Conservation (phyloP, 1,140 invertebrate species). For the Drosophila paulistorum region DNA sequence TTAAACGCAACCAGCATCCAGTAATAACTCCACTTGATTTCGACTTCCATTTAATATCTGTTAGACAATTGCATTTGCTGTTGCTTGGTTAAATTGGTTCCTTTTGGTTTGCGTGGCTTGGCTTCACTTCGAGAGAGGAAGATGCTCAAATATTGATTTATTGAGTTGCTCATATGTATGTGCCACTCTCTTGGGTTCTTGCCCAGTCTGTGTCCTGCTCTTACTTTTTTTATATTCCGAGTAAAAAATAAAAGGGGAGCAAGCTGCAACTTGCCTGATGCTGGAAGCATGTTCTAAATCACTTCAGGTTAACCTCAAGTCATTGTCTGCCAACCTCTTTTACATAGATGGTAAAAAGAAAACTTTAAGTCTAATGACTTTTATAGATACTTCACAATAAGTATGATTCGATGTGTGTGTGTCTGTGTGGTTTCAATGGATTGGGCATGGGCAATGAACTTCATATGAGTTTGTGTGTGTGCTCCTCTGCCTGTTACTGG, state of each 20-base stretch:
- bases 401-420: constrained; percentile 5
- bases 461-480: constrained; percentile 19
- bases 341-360: constrained; percentile 28
- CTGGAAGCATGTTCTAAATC: constrained; percentile 40
- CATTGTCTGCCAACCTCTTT: constrained; percentile 33
- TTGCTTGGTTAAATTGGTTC: constrained; percentile 8
- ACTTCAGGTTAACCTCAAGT: constrained; percentile 64
- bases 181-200: constrained; percentile 31
- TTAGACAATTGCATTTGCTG: constrained; percentile 66
- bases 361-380: constrained; percentile 74
- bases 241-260: neutral
- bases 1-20: constrained; percentile 44
- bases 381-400: constrained; percentile 58
- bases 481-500: neutral
- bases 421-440: constrained; percentile 8
- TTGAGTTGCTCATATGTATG: constrained; percentile 72
- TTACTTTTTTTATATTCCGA: neutral
- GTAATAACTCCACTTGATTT: constrained; percentile 25
- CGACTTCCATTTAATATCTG: constrained; percentile 26
- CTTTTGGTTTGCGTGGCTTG: neutral
- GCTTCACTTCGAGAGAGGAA: constrained; percentile 1
- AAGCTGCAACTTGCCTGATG: constrained; percentile 3
- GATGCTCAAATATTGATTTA: constrained; percentile 73
- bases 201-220: neutral
- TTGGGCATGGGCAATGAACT: constrained; percentile 58